Base-by-base conservation (phyloP, 2,888 invertebrate genomes). In the Molanna angustata region DNA sequence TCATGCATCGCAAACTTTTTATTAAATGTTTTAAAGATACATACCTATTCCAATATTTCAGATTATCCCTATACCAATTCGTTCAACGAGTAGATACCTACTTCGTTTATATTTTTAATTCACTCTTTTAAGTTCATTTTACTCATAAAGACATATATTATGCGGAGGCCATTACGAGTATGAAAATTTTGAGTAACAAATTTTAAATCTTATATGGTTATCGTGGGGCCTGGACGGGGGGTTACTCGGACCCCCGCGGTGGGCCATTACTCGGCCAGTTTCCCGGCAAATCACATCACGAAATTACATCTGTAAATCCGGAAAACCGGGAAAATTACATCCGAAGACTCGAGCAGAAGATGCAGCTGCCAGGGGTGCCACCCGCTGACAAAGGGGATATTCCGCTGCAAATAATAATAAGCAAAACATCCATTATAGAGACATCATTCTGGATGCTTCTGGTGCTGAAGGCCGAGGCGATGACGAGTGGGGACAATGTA, bases 321-420 rank as follows among this genome's bases (percentile, higher is more conserved):
- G 51, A 55, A 55, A 52, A 51, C 35, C 51, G 42, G 46, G 55
- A 48, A 50, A 54, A 55, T 55, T 55, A 55, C 55, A 51, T 54
- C 50, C 49, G 54, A 49, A 49, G 44, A 43, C 53, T 39, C 47
- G 17, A 21, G 16, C 32, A 42, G 27, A 35, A 48, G 54, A 44
- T 22, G 54, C 40, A 54, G 40, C 46, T 4, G 27, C 4, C 27
- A 19, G 37, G 54, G 50, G 43, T 19, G 19, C 39, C 42, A 43
- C 54, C 53, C 37, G 48, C 18, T 14, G 49, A 39, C 41, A 19
- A 33, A 20, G n/a, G n/a, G n/a, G n/a, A n/a, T n/a, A n/a, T n/a
- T 13, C 19, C 16, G 49, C 27, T 27, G 19, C n/a, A n/a, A n/a
- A n/a, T n/a, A n/a, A n/a, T n/a, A 49, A 43, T 40, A 39, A 35